Evolutionary conservation across 1,140 invertebrate species (phyloP), one percentile per base, ranked within the genome.

Genomic region (Anastrepha obliqua): DNA sequence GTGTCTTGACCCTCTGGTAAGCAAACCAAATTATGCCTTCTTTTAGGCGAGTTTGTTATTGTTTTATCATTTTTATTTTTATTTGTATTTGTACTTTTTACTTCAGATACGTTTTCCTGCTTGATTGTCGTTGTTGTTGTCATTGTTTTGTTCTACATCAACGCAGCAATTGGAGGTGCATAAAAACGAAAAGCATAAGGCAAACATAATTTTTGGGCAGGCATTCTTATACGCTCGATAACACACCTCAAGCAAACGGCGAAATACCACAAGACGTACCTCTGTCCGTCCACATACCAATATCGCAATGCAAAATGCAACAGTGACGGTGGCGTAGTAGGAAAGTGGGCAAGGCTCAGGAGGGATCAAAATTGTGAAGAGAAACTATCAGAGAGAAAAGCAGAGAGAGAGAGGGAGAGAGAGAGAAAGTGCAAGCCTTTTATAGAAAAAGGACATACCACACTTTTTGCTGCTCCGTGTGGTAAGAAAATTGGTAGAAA

Each of bases 141-240:
- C 29, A 29, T 29, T 29, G 29, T 29, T 29, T 29, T 29, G 29
- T 29, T 29, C 29, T 29, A 29, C 29, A 29, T 29, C 29, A 29
- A 29, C 29, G 29, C 29, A 29, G 29, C 67, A 58, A 13, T 29
- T 58, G 47, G 44, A 59, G n/a, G 55, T 74, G 70, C 70, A 47
- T 29, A 64, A 62, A 85, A 85, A 60, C 67, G 67, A 51, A 70
- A 3, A 64, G 86, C n/a, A 85, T 81, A 88, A 55, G 87, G 87
- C 60, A 64, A 74, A 88, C 81, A 86, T 88, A 88, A 88, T 88
- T 88, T 88, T 88, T 88, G 88, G 88, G 86, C 88, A 88, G 70
- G 88, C 88, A 88, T 88, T 88, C 88, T 87, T 88, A 88, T 88
- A 88, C 88, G 88, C 88, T 88, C 85, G 88, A 88, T 88, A 88